Evolutionary conservation across 2,797 vertebrate genomes (phyloP), one percentile per base, ranked within the genome.

Genomic region (Helicolenus hilgendorfi): DNA sequence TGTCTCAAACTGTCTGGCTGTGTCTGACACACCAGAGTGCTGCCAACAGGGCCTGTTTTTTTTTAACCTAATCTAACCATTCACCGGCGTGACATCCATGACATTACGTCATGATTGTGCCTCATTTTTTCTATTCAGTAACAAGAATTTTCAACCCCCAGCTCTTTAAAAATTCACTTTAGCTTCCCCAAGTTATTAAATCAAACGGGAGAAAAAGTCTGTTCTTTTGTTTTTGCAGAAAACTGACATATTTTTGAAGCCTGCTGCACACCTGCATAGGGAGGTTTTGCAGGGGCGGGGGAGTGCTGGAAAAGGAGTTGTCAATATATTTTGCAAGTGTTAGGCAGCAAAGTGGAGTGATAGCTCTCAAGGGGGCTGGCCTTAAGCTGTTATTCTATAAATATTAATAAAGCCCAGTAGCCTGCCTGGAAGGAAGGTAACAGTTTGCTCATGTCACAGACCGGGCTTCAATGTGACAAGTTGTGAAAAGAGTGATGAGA

Each of bases 251-350:
- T 73, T 79, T 93, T 92, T 91, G 68, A 89, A 88, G 83, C 68
- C 76, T 84, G 78, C 79, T 81, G 90, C 73, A 79, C 64, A 86
- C 87, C 88, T 79, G 73, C 65, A 71, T 18, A 33, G 22, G 22
- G 29, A 85, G 24, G 71, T 75, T 74, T 90, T 92, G 80, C 67
- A 80, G 91, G 90, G 81, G 49, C 55, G 64, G 79, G 79, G 79
- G n/a, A 58, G 73, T 36, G 88, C 88, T 93, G 92, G 88, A 92
- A 92, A 95, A 92, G 91, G 84, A 96, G 89, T 95, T 96, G 97
- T 97, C 97, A 96, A 97, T 97, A 97, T 96, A 96, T 96, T 97
- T 97, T 94, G 96, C 81, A 89, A 95, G 94, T 90, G 95, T 98
- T 97, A 95, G 95, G 93, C 93, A 94, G 91, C 89, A 88, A 86